phyloP scores from a whole-genome alignment of 2,888 invertebrate species.

The Cylindroiulus punctatus region DNA sequence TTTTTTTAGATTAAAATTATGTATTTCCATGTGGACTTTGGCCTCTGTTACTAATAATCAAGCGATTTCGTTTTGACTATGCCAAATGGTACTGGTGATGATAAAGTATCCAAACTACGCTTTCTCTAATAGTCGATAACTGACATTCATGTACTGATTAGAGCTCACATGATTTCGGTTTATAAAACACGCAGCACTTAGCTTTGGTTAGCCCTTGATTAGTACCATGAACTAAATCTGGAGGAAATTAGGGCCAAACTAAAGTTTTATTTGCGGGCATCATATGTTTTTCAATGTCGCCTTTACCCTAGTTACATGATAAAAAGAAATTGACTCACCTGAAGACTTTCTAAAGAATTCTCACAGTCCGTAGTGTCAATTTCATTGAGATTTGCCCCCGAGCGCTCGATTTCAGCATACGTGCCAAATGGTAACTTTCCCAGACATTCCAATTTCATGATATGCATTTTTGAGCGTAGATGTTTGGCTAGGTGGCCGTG shows the following conservation, averaged over 20 bases:
- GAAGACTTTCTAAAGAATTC: conserved; percentile 88
- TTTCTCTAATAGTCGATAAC: neutral
- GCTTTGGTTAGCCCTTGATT: neutral
- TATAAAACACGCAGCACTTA: neutral
- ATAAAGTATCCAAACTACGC: too few species aligned
- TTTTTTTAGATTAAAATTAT: too few species aligned
- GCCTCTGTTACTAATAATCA: too few species aligned
- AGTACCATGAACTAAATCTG: too few species aligned
- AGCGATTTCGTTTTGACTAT: too few species aligned
- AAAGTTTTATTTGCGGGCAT: too few species aligned
- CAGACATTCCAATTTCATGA: conserved; percentile 90
- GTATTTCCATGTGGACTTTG: too few species aligned
- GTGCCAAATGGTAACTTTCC: conserved; percentile 86
- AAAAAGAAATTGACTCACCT: conserved; percentile 67
- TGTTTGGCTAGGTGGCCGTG: conserved; percentile 98
- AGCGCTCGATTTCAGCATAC: conserved; percentile 91
- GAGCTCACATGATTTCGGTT: neutral
- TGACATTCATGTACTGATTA: too few species aligned
- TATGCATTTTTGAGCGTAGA: conserved; percentile 94
- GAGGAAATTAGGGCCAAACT: too few species aligned
- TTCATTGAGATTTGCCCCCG: conserved; percentile 88
- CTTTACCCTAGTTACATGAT: too few species aligned
- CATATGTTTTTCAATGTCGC: too few species aligned
- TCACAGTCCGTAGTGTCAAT: conserved; percentile 97
- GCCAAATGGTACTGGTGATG: too few species aligned